These are phyloP conservation scores for Leptinotarsa haldemani DNA, from an alignment of 2,888 invertebrate genomes.

Conservation along the genomic window DNA sequence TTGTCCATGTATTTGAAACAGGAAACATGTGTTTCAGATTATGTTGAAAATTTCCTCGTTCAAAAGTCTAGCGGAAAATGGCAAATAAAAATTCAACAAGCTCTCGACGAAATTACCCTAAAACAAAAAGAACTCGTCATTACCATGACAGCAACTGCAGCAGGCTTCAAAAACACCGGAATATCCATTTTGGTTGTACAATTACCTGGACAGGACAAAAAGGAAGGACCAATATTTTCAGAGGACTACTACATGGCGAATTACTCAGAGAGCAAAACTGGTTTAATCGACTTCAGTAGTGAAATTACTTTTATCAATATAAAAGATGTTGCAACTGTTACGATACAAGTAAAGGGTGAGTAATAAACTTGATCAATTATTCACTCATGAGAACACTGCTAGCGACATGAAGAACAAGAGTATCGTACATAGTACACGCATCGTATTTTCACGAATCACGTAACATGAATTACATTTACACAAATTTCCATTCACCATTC, in stretches of 20 bases:
- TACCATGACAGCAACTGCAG: background rate
- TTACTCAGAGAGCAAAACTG: slow-evolving; percentile 39
- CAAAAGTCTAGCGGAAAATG: slow-evolving; percentile 4
- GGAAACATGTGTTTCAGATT: background rate
- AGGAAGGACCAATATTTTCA: slow-evolving; percentile 41
- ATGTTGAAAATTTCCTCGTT: slow-evolving; percentile 9
- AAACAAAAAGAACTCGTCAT: background rate
- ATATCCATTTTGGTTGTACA: background rate
- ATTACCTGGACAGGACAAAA: background rate
- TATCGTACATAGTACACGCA: background rate
- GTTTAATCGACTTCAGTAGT: slow-evolving; percentile 39
- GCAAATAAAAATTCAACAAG: background rate
- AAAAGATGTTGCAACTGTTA: slow-evolving; percentile 36
- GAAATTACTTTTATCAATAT: slow-evolving; percentile 42
- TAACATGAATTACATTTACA: too few relatives aligned
- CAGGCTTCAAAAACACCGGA: background rate
- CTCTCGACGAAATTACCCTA: background rate
- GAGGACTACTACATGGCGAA: slow-evolving; percentile 41
- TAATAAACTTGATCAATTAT: background rate
- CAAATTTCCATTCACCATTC: too few relatives aligned
- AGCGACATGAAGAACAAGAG: background rate
- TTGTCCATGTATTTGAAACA: too few relatives aligned
- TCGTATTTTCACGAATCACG: too few relatives aligned
- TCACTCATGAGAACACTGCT: background rate
- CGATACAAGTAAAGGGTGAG: slow-evolving; percentile 34